phyloP scores from a whole-genome alignment of 2,888 invertebrate genomes.

The Drosophila barbarae region DNA sequence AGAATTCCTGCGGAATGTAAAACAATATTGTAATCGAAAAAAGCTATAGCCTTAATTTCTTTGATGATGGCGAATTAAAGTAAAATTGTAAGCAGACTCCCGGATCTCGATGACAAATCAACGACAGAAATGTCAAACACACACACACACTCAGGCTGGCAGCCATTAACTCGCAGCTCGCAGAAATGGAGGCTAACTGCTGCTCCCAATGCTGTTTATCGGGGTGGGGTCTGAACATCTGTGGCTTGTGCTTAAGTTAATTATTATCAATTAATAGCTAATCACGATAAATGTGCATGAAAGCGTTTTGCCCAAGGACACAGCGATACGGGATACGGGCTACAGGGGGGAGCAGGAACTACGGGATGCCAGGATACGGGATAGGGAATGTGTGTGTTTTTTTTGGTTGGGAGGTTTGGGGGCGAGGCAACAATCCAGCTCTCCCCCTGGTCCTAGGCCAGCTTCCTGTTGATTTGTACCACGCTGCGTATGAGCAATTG shows the following conservation, averaged over 20 bases:
- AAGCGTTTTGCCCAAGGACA: constrained; percentile 50
- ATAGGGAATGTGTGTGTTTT: constrained; percentile 1
- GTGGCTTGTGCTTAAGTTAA: constrained; percentile 70
- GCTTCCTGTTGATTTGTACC: constrained; percentile 66
- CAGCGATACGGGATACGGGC: constrained; percentile 5
- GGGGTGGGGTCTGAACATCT: constrained; percentile 47
- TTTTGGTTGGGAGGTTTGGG: constrained; percentile 3
- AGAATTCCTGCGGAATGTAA: constrained; percentile 7
- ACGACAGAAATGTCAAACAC: constrained; percentile 21
- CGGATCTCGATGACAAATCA: constrained; percentile 3
- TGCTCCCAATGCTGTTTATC: not conserved
- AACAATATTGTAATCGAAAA: constrained; percentile 2
- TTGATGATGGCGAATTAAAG: constrained; percentile 6
- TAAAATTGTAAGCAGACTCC: not conserved
- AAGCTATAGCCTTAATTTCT: constrained; percentile 1
- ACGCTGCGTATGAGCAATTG: constrained; percentile 61
- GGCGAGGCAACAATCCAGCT: constrained; percentile 9
- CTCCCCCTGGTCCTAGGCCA: not conserved
- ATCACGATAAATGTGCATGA: constrained; percentile 73
- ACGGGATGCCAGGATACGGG: not conserved
- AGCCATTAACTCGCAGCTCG: not conserved
- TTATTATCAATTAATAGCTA: constrained; percentile 74
- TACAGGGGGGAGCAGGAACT: not conserved
- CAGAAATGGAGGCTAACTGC: not conserved
- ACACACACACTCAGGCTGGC: not conserved